Evolutionary conservation across 2,113 vertebrate species (phyloP).

Genomic region (Tiliqua scincoides): DNA sequence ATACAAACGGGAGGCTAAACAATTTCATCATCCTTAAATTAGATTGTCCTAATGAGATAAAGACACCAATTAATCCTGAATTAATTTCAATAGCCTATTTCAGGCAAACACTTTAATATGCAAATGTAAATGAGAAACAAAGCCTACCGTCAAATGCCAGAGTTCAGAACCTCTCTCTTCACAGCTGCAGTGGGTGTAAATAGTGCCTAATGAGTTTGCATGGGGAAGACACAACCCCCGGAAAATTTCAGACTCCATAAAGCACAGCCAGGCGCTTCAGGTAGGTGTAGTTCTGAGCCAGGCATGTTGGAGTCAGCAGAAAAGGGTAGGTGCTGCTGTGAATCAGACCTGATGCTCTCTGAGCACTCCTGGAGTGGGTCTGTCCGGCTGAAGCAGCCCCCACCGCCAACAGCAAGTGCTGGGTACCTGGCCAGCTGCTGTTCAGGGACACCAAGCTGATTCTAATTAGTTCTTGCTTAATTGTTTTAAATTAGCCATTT

Average conservation of each 20-base stretch:
- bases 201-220: constrained; percentile 84
- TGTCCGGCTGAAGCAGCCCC: constrained; percentile 31
- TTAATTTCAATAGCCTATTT: constrained; percentile 97
- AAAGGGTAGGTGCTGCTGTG: background rate
- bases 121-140: constrained; percentile 93
- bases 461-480: constrained; percentile 78
- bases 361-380: constrained; percentile 35
- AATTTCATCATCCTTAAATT: constrained; percentile 99
- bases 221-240: constrained; percentile 78
- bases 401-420: constrained; percentile 16
- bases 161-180: constrained; percentile 87
- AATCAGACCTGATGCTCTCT: constrained; percentile 39
- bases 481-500: constrained; percentile 76
- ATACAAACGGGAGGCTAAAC: constrained; percentile 97
- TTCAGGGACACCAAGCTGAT: constrained; percentile 68
- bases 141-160: constrained; percentile 89
- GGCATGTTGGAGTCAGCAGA: constrained; percentile 3
- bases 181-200: constrained; percentile 84
- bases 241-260: constrained; percentile 80
- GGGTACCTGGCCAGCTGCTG: constrained; percentile 69
- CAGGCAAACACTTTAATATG: constrained; percentile 97
- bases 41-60: constrained; percentile 99
- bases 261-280: constrained; percentile 78
- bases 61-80: constrained; percentile 99
- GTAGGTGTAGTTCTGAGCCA: constrained; percentile 38